phyloP scores from a whole-genome alignment of 2,113 vertebrate genomes.

The Catharus bicknelli region DNA sequence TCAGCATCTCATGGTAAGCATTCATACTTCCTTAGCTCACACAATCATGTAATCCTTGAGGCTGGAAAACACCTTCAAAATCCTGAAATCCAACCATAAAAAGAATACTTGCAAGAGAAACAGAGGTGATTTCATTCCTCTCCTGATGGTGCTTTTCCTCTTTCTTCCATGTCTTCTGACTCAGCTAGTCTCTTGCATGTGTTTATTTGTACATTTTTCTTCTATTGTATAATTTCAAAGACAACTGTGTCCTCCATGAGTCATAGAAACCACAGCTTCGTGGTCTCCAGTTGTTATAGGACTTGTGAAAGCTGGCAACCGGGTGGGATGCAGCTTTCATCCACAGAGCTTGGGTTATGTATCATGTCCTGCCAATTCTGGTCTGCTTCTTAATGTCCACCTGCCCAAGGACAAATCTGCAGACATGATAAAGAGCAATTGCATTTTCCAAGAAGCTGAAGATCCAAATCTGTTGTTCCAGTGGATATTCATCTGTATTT shows the following conservation, averaged over 20 bases:
- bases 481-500: neutral
- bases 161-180: neutral
- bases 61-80: neutral
- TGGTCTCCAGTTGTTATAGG: neutral
- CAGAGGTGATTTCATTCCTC: neutral
- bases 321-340: neutral
- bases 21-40: neutral
- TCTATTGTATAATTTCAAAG: neutral
- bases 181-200: neutral
- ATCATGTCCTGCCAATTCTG: neutral
- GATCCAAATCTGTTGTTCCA: neutral
- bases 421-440: neutral
- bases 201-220: neutral
- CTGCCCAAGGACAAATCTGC: neutral
- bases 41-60: fast-evolving
- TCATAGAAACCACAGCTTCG: fast-evolving
- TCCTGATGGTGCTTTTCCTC: neutral
- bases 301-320: neutral
- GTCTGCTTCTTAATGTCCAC: neutral
- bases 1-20: slow-evolving; percentile 64
- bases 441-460: neutral
- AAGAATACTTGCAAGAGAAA: neutral
- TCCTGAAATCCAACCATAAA: fast-evolving
- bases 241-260: fast-evolving
- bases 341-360: fast-evolving